Evolutionary conservation across 1,140 invertebrate species (phyloP).

Genomic region (Nomia melanderi): DNA sequence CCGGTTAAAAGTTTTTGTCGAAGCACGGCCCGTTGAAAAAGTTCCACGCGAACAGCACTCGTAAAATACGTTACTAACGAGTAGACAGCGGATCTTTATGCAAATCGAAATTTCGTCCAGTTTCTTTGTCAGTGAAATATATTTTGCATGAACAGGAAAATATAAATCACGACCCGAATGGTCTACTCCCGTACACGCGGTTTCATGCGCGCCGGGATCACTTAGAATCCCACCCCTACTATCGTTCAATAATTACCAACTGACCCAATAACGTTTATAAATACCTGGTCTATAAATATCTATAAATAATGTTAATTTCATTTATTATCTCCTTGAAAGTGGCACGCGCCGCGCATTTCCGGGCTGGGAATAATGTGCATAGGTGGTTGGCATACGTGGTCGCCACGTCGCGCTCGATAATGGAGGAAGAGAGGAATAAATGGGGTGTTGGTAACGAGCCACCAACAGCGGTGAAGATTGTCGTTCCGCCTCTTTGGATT

Average conservation of each 20-base stretch:
- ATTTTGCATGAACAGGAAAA: no score
- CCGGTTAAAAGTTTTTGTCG: no score
- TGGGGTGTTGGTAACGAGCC: not conserved
- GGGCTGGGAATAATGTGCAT: constrained; percentile 16
- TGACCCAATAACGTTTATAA: constrained; percentile 16
- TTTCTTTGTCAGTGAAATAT: no score
- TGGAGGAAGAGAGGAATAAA: constrained; percentile 11
- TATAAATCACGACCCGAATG: not conserved
- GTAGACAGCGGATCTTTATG: no score
- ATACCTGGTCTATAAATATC: constrained; percentile 14
- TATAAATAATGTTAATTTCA: constrained; percentile 24
- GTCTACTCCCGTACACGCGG: not conserved
- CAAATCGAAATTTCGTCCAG: no score
- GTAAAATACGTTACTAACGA: no score
- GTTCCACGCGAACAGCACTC: no score
- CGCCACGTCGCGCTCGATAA: constrained; percentile 5
- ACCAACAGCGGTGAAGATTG: no score
- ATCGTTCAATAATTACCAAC: constrained; percentile 28
- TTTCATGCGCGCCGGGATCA: not conserved
- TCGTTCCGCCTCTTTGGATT: not conserved
- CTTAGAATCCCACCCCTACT: not conserved
- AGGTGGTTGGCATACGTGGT: not conserved
- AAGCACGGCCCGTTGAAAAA: no score
- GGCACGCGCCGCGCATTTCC: constrained; percentile 3
- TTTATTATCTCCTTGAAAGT: constrained; percentile 12